phyloP scores from a whole-genome alignment of 2,888 invertebrate genomes.

The Cenopis cana region DNA sequence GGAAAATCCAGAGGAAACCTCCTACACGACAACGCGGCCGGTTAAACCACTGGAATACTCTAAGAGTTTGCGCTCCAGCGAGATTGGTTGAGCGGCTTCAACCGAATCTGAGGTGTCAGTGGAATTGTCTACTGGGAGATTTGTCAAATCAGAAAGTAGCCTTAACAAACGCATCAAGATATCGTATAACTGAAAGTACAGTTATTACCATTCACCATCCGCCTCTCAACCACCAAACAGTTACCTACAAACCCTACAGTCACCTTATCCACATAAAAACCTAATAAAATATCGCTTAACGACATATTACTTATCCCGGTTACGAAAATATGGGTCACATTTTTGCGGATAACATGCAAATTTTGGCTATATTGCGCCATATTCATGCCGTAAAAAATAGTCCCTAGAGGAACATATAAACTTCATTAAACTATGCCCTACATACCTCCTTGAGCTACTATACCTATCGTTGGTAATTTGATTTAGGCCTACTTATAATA shows the following conservation, averaged over 20 bases:
- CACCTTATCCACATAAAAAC: constrained; percentile 9
- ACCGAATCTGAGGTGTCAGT: no score
- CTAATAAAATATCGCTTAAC: constrained; percentile 16
- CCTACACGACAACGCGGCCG: no score
- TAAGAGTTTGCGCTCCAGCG: no score
- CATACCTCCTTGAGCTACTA: not conserved
- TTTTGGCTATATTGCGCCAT: not conserved
- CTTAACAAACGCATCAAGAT: not conserved
- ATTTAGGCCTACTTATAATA: not conserved
- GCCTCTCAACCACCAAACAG: constrained; percentile 3
- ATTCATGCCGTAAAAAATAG: constrained; percentile 17
- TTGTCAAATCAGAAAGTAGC: no score
- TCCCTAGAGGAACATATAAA: not conserved
- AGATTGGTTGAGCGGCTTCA: no score
- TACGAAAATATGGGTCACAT: constrained; percentile 5
- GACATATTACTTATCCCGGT: not conserved
- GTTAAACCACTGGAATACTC: no score
- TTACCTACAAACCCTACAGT: not conserved
- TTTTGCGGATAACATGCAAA: constrained; percentile 25
- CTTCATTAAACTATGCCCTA: constrained; percentile 11
- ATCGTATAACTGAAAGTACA: constrained; percentile 1
- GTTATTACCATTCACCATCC: not conserved
- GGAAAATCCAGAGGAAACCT: no score
- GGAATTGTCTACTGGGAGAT: no score
- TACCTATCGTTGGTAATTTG: not conserved